Conservation (phyloP, 2,113 vertebrate genomes). For the Fulmarus glacialis region DNA sequence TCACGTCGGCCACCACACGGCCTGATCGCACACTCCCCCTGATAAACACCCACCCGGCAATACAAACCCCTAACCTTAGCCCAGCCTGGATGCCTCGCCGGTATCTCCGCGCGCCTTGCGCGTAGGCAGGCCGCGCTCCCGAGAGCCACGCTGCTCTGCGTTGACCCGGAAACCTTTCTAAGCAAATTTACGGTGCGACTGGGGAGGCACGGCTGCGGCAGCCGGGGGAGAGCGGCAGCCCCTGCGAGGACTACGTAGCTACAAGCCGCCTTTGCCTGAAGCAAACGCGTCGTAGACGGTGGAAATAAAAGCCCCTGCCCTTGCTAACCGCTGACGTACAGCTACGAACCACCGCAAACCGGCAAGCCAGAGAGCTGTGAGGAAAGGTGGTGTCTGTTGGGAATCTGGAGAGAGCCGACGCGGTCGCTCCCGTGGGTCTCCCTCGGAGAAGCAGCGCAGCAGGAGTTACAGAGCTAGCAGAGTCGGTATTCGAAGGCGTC, state of each 20-base stretch:
- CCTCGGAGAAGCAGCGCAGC: neutral
- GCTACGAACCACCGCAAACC: neutral
- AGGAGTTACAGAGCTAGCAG: neutral
- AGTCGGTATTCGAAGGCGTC: fast-evolving
- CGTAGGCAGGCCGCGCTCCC: neutral
- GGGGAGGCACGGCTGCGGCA: neutral
- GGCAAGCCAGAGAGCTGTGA: neutral
- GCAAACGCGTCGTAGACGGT: neutral
- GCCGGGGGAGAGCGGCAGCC: neutral
- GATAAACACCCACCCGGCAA: neutral
- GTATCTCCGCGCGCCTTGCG: fast-evolving
- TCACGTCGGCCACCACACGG: neutral
- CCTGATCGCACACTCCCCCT: no score
- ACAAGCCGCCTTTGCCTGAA: neutral
- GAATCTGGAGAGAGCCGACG: neutral
- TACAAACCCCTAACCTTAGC: no score
- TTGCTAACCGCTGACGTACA: neutral
- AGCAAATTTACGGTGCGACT: neutral
- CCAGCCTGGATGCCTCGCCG: fast-evolving
- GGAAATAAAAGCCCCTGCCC: neutral
- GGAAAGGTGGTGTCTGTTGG: neutral
- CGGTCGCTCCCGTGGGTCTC: no score
- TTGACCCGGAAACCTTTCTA: neutral
- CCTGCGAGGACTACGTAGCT: no score
- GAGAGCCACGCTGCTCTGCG: neutral